Evolutionary conservation across 2,113 vertebrate genomes (phyloP).

Genomic region (Apteryx owenii): DNA sequence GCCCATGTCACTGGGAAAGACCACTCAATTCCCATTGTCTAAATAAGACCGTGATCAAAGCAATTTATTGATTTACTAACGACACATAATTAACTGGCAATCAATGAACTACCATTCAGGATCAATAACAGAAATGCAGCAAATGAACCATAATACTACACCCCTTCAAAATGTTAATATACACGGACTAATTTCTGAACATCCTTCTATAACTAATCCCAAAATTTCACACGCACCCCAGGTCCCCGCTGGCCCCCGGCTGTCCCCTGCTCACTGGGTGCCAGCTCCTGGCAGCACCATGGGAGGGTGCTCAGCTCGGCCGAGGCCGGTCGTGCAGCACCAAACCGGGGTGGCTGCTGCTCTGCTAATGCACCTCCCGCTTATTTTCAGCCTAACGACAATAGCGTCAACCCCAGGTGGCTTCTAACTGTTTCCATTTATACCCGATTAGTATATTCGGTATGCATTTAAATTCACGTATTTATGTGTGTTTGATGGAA

Average conservation of each 20-base stretch:
- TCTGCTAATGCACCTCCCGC: not conserved
- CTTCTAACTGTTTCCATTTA: not conserved
- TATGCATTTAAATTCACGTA: not conserved
- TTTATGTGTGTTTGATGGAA: not conserved
- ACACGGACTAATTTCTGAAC: not conserved
- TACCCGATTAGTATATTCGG: not conserved
- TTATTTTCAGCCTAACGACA: not conserved
- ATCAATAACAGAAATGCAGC: not conserved
- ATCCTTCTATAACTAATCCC: not conserved
- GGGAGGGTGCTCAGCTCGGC: too few relatives aligned
- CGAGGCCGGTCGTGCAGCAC: too few relatives aligned
- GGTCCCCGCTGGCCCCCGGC: not conserved
- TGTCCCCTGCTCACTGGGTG: rapidly evolving
- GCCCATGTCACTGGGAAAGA: not conserved
- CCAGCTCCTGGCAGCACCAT: rapidly evolving
- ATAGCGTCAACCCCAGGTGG: not conserved
- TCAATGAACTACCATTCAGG: not conserved
- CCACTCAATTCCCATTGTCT: not conserved
- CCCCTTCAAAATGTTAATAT: not conserved
- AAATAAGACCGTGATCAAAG: not conserved
- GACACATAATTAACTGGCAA: slow-evolving; percentile 15
- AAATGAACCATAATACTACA: not conserved
- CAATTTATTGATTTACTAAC: slow-evolving; percentile 27
- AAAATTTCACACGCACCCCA: not conserved
- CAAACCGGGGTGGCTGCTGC: too few relatives aligned